phyloP scores from a whole-genome alignment of 2,797 vertebrate species.

The Channa striata region DNA sequence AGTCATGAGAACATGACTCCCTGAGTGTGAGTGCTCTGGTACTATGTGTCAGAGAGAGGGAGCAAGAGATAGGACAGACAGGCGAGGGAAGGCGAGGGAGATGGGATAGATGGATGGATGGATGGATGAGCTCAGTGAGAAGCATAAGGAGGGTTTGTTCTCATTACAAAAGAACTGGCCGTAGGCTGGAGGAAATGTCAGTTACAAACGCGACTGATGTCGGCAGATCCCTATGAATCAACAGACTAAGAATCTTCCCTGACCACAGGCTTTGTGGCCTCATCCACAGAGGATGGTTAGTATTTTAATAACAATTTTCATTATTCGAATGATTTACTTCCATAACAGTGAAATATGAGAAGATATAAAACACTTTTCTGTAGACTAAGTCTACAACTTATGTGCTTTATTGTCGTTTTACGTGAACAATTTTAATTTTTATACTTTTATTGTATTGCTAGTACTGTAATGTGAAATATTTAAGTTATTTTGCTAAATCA shows the following conservation, averaged over 20 bases:
- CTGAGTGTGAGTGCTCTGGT: slow-evolving; percentile 59
- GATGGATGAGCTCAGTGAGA: slow-evolving; percentile 81
- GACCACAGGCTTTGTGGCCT: slow-evolving; percentile 69
- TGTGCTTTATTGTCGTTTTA: slow-evolving; percentile 14
- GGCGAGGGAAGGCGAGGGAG: slow-evolving; percentile 56
- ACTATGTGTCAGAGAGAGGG: slow-evolving; percentile 69
- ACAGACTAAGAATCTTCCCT: slow-evolving; percentile 73
- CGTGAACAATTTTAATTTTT: slow-evolving; percentile 35
- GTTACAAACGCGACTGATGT: slow-evolving; percentile 78
- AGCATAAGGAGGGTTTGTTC: slow-evolving; percentile 83
- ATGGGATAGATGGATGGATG: slow-evolving; percentile 67
- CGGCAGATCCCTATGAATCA: slow-evolving; percentile 80
- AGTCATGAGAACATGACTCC: slow-evolving; percentile 82
- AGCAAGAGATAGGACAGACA: slow-evolving; percentile 54
- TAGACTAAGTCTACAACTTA: slow-evolving; percentile 12
- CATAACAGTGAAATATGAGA: slow-evolving; percentile 39
- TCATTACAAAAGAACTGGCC: slow-evolving; percentile 80
- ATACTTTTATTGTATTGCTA: slow-evolving; percentile 34
- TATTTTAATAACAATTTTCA: slow-evolving; percentile 70
- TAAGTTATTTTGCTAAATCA: slow-evolving; percentile 61
- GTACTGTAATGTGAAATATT: slow-evolving; percentile 37
- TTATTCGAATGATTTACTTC: slow-evolving; percentile 61
- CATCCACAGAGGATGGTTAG: slow-evolving; percentile 57
- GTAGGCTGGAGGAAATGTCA: slow-evolving; percentile 85
- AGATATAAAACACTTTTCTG: slow-evolving; percentile 30